Base-by-base conservation (phyloP, 2,888 invertebrate species). In the Acronicta leporina region DNA sequence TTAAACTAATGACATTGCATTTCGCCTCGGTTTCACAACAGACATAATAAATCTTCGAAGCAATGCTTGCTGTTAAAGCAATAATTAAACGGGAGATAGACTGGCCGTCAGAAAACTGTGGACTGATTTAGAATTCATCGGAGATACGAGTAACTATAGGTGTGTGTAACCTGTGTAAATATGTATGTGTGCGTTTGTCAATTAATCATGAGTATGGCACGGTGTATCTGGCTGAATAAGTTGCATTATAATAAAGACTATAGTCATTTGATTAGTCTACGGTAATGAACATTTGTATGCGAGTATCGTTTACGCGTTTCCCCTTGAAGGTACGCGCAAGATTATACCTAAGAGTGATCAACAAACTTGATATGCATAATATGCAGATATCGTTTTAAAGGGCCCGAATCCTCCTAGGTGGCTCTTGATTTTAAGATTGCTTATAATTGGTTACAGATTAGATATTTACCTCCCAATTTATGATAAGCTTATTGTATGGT, bases 1-100 rank as follows among this genome's bases (percentile, higher is more conserved):
- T 86, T 85, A 79, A 70, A 89, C 77, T 90, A 90, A 91, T 91
- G 87, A 88, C 83, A 84, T 84, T 77, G 85, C 76, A 82, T 85
- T 84, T 81, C 77, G 75, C 81, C 86, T 86, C 75, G 79, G 78
- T 87, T 89, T 85, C 83, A 83, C 84, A 85, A 87, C 81, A 71
- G 63, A 63, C 68, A 73, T 86, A 83, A 90, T 90, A 87, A 90
- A 90, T 90, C 89, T 87, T 84, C 69, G 58, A 57, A 65, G 68
- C 71, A 73, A 73, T 25, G 75, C 77, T 77, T 78, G 69, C 79
- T 79, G 71, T 76, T 80, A 78, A 79, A 72, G 52, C 50, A 62
- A 51, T 72, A 77, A 77, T 77, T 79, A 77, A 77, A 68, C 62
- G 46, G 49, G 46, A 62, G 55, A 73, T 67, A 56, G 60, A 58